phyloP scores from a whole-genome alignment of 2,888 invertebrate genomes.

The Micropterix aruncella region DNA sequence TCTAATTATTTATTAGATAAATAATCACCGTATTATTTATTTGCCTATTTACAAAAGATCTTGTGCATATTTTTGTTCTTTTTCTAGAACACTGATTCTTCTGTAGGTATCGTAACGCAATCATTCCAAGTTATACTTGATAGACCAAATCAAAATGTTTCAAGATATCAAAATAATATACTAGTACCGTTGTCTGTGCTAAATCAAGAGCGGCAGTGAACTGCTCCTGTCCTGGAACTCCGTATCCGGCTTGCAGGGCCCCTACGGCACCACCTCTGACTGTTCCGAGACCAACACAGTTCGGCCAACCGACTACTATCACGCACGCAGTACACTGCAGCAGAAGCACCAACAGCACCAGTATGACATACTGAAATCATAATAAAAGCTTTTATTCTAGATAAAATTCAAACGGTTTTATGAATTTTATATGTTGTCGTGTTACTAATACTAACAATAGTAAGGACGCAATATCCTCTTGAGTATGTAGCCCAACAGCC shows the following conservation, averaged over 20 bases:
- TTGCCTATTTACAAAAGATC: no score
- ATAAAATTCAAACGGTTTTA: no score
- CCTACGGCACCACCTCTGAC: conserved; percentile 53
- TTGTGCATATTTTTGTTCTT: no score
- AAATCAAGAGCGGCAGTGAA: conserved; percentile 73
- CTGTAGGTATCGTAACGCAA: no score
- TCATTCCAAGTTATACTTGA: no score
- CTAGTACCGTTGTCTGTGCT: conserved; percentile 50
- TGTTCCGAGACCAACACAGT: conserved; percentile 58
- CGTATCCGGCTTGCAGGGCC: conserved; percentile 61
- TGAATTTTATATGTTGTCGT: no score
- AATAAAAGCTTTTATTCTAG: conserved; percentile 5
- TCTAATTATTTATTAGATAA: no score
- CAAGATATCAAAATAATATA: no score
- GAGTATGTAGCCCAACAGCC: conserved; percentile 75
- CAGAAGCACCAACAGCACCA: conserved; percentile 50
- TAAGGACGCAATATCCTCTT: conserved; percentile 58
- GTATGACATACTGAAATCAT: conserved; percentile 50
- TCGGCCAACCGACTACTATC: conserved; percentile 61
- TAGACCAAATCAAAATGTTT: no score
- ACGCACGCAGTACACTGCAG: conserved; percentile 59
- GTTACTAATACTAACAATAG: conserved; percentile 52
- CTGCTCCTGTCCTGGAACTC: conserved; percentile 56
- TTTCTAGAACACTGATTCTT: no score
- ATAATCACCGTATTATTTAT: no score